These are phyloP conservation scores for Fukomys damarensis DNA, from an alignment of 2,113 vertebrate genomes.

Conservation along the genomic window DNA sequence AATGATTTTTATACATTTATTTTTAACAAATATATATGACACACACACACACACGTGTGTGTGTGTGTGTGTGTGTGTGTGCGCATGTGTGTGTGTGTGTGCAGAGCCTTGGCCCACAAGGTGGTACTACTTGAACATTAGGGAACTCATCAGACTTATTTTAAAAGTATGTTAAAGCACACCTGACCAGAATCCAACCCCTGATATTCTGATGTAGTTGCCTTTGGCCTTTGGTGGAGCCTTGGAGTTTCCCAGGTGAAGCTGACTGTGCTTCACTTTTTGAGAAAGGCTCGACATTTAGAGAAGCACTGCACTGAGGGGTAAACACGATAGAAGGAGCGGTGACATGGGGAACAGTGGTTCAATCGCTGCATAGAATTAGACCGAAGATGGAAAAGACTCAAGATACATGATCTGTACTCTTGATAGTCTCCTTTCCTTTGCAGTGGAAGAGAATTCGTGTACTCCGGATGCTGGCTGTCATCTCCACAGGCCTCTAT, in stretches of 20 bases:
- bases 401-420: background rate
- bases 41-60: no score
- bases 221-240: background rate
- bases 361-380: background rate
- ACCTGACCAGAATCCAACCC: background rate
- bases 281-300: background rate
- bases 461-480: background rate
- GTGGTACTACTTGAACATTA: background rate
- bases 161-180: background rate
- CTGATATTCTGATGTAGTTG: background rate
- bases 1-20: background rate
- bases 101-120: accelerated
- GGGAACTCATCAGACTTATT: background rate
- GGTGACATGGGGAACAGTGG: background rate
- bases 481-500: background rate
- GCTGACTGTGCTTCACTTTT: background rate
- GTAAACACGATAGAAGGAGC: background rate
- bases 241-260: background rate
- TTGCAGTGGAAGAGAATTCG: background rate
- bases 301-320: background rate
- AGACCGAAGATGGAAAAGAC: background rate
- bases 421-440: background rate
- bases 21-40: no score
- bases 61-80: no score
- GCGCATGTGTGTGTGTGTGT: no score